These are phyloP conservation scores for Eurystomus glaucurus DNA, from an alignment of 2,797 vertebrate species.

Conservation along the genomic window DNA sequence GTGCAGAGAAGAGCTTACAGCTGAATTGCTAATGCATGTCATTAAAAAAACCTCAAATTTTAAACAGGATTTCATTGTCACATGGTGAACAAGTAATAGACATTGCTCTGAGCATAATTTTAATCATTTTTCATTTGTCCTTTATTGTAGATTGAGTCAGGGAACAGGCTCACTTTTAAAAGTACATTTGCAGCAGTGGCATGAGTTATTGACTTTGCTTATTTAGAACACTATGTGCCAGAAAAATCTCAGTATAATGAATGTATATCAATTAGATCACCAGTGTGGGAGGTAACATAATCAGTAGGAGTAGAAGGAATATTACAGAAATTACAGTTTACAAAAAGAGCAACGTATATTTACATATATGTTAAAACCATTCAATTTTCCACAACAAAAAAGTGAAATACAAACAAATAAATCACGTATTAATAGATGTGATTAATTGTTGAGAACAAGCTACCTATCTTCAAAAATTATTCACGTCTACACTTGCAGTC, in stretches of 20 bases:
- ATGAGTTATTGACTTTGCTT: conserved; percentile 33
- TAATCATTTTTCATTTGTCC: conserved; percentile 46
- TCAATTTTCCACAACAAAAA: neutral
- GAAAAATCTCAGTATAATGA: conserved; percentile 42
- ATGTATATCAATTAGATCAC: conserved; percentile 10
- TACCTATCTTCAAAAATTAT: neutral
- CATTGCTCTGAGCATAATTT: conserved; percentile 8
- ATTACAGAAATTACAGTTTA: neutral
- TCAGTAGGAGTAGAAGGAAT: neutral
- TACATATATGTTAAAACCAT: neutral
- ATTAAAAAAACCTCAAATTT: neutral
- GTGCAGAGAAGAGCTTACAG: neutral
- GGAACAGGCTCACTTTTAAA: neutral
- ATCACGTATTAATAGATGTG: neutral
- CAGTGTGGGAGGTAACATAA: neutral
- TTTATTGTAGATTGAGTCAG: neutral
- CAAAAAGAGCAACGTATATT: neutral
- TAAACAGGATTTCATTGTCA: conserved; percentile 15
- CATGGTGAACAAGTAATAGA: neutral
- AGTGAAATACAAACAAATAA: neutral
- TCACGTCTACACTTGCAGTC: neutral
- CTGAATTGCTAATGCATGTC: neutral
- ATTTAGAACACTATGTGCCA: conserved; percentile 13
- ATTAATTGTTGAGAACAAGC: neutral
- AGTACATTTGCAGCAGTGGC: neutral